Percentiles rank a stretch among this genome's conserved stretches.
phyloP scores from a whole-genome alignment of 2,888 invertebrate genomes.

The Dynastes hyllus region DNA sequence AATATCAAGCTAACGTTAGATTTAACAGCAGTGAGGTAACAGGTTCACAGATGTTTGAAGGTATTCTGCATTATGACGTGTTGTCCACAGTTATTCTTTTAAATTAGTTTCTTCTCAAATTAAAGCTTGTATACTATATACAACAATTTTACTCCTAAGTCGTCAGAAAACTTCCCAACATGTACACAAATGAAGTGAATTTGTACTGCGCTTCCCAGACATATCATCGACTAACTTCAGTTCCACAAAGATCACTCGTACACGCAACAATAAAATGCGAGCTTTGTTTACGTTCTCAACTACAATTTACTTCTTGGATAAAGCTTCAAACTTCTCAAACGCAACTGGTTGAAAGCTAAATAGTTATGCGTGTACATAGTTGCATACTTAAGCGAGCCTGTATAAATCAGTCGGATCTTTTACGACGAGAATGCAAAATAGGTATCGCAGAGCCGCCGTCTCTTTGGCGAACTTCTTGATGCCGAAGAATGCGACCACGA shows the following conservation, averaged over 20 bases:
- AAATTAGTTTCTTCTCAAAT: too few species aligned
- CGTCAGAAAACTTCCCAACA: too few species aligned
- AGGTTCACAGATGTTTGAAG: too few species aligned
- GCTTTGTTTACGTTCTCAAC: not conserved
- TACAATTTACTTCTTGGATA: not conserved
- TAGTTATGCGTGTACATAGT: not conserved
- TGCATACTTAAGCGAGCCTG: slow-evolving; percentile 14
- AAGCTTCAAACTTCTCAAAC: not conserved
- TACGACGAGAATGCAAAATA: slow-evolving; percentile 37
- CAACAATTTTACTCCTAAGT: too few species aligned
- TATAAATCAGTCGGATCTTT: slow-evolving; percentile 35
- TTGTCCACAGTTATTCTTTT: too few species aligned
- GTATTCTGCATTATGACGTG: too few species aligned
- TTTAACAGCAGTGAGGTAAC: too few species aligned
- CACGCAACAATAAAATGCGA: not conserved
- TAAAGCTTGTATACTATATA: too few species aligned
- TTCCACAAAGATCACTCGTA: not conserved
- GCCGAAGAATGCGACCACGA: slow-evolving; percentile 37
- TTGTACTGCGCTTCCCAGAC: not conserved
- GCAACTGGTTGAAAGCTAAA: not conserved
- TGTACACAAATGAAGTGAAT: too few species aligned
- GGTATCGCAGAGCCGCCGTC: slow-evolving; percentile 18
- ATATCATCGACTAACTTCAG: not conserved
- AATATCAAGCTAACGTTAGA: too few species aligned
- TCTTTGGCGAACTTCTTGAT: slow-evolving; percentile 27